Evolutionary conservation across 2,888 invertebrate genomes (phyloP).

Genomic region (Diaphora mendica): DNA sequence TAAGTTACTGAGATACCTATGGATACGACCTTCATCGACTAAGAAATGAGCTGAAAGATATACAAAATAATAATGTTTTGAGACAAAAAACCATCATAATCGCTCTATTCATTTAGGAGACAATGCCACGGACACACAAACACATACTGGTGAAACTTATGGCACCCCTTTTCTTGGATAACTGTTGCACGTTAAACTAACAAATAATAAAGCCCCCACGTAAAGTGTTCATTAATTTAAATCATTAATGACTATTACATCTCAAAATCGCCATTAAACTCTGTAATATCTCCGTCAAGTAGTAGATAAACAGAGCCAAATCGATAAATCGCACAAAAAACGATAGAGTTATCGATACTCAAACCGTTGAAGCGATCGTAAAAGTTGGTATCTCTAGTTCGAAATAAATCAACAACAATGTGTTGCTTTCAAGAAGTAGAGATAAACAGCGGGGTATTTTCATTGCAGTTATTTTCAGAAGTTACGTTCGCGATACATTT

Average conservation of each 20-base stretch:
- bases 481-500: constrained; percentile 37
- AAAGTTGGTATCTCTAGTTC: constrained; percentile 39
- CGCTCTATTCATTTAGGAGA: too few relatives aligned
- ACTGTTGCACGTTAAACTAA: not conserved
- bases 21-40: too few relatives aligned
- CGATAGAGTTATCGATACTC: constrained; percentile 38
- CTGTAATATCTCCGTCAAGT: constrained; percentile 26
- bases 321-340: constrained; percentile 30
- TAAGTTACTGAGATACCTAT: too few relatives aligned
- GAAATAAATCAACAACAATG: constrained; percentile 59
- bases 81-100: too few relatives aligned
- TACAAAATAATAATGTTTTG: too few relatives aligned
- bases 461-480: constrained; percentile 56
- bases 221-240: not conserved
- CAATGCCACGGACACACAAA: too few relatives aligned
- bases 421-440: constrained; percentile 50
- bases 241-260: constrained; percentile 3
- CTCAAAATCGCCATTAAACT: constrained; percentile 8
- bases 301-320: constrained; percentile 41
- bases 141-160: too few relatives aligned
- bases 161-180: too few relatives aligned
- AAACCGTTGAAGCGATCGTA: constrained; percentile 35
- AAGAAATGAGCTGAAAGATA: too few relatives aligned
- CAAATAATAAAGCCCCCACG: not conserved
- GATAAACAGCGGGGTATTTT: constrained; percentile 60